Evolutionary conservation across 1,140 invertebrate species (phyloP).

Genomic region (Drosophila ohnishii): DNA sequence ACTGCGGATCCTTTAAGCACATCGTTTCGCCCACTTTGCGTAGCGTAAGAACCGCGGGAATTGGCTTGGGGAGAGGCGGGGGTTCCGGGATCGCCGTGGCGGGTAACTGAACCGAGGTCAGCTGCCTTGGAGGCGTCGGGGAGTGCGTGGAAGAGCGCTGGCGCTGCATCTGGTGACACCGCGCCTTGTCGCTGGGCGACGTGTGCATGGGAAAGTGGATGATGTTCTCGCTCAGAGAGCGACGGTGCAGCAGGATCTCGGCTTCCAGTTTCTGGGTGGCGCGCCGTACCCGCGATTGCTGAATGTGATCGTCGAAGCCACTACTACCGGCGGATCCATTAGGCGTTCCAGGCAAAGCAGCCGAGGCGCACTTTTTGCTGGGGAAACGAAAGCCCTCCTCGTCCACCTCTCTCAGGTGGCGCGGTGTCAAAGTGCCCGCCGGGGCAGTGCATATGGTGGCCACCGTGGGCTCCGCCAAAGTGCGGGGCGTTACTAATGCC

Average conservation of each 20-base stretch:
- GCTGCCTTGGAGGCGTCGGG: slow-evolving; percentile 67
- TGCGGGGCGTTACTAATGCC: not conserved
- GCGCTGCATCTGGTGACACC: slow-evolving; percentile 86
- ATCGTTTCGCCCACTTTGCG: slow-evolving; percentile 89
- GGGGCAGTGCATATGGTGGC: slow-evolving; percentile 59
- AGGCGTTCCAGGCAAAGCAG: slow-evolving; percentile 70
- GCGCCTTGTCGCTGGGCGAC: slow-evolving; percentile 88
- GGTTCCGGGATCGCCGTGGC: slow-evolving; percentile 45
- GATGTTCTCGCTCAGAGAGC: slow-evolving; percentile 88
- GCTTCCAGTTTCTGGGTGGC: slow-evolving; percentile 83
- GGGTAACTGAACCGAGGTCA: slow-evolving; percentile 28
- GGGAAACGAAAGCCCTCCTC: slow-evolving; percentile 75
- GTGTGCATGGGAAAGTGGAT: slow-evolving; percentile 84
- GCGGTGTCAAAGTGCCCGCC: slow-evolving; percentile 57
- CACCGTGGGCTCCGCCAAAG: slow-evolving; percentile 30
- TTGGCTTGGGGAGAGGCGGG: slow-evolving; percentile 67
- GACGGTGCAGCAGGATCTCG: slow-evolving; percentile 84
- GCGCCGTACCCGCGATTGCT: slow-evolving; percentile 71
- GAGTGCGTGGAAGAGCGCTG: slow-evolving; percentile 78
- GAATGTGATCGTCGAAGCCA: slow-evolving; percentile 62
- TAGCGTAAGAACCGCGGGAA: slow-evolving; percentile 83
- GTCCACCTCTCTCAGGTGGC: slow-evolving; percentile 54
- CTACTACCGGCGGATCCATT: slow-evolving; percentile 59
- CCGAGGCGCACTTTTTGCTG: slow-evolving; percentile 80
- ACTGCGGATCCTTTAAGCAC: slow-evolving; percentile 91